Conservation (phyloP, 1,140 invertebrate genomes). For the Musca vetustissima region DNA sequence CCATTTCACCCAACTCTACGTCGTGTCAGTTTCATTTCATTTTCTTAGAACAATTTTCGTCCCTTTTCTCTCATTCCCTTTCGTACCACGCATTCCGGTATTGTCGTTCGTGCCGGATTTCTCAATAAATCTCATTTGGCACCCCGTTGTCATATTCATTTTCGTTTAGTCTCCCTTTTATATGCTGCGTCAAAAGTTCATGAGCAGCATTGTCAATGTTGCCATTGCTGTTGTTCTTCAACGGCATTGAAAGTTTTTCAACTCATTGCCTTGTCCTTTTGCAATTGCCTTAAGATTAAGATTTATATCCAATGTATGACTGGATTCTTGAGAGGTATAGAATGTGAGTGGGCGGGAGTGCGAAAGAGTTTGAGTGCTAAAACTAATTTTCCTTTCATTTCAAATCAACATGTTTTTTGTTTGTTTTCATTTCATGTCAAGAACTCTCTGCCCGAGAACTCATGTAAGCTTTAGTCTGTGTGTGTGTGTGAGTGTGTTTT, state of each 20-base stretch:
- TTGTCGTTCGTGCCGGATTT: conserved; percentile 1
- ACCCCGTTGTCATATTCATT: conserved; percentile 22
- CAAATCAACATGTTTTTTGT: neutral
- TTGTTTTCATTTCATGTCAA: neutral
- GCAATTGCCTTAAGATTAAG: too few species aligned
- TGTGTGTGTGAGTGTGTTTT: too few species aligned
- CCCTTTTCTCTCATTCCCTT: neutral
- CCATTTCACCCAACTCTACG: conserved; percentile 10
- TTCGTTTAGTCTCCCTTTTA: neutral
- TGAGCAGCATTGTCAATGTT: too few species aligned
- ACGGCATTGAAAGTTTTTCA: too few species aligned
- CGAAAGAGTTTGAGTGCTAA: neutral
- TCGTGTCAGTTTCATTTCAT: conserved; percentile 7
- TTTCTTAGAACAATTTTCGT: neutral
- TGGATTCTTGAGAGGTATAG: too few species aligned
- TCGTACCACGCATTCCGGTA: too few species aligned
- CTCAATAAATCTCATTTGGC: conserved; percentile 19
- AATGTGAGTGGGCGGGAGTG: neutral
- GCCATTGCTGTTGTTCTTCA: too few species aligned
- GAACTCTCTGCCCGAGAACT: too few species aligned
- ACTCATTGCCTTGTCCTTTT: too few species aligned
- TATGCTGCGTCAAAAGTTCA: too few species aligned
- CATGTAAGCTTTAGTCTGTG: too few species aligned
- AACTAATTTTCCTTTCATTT: conserved; percentile 19
- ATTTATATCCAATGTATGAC: too few species aligned